A percentile compares a stretch with the other conserved stretches of the same genome.
Conservation (phyloP, 2,888 invertebrate species). For the Entomobrya multifasciata region DNA sequence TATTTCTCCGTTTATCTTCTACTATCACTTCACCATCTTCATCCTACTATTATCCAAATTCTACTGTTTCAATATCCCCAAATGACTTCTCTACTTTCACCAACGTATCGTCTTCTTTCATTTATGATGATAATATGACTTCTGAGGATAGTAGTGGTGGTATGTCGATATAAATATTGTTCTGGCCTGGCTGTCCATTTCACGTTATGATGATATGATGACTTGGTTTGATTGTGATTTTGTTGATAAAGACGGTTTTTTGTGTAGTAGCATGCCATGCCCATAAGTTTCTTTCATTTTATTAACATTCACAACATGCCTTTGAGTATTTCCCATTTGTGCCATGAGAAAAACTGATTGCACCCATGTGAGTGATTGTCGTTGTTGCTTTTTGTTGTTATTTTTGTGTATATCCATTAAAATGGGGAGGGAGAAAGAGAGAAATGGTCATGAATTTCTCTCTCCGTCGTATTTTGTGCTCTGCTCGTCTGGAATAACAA, state of each 20-base stretch:
- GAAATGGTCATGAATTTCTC: constrained; percentile 6
- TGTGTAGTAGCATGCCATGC: not conserved
- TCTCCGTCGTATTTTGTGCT: not conserved
- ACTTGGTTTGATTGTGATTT: not conserved
- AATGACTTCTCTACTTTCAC: not conserved
- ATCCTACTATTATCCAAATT: not conserved
- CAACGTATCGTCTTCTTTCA: not conserved
- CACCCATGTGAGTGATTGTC: constrained; percentile 29
- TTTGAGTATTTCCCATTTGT: constrained; percentile 8
- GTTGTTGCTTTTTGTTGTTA: constrained; percentile 28
- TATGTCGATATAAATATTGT: not conserved
- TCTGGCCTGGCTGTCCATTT: not conserved
- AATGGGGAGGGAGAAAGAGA: not conserved
- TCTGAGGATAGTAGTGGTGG: not conserved
- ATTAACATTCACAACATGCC: not conserved
- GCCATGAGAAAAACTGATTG: constrained; percentile 23
- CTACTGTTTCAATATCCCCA: not conserved
- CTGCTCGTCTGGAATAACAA: constrained; percentile 23
- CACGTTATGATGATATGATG: not conserved
- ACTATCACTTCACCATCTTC: constrained; percentile 5
- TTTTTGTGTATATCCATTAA: not conserved
- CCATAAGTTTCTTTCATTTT: not conserved
- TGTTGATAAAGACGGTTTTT: not conserved
- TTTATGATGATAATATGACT: not conserved
- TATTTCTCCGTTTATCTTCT: constrained; percentile 69